Evolutionary conservation across 2,113 vertebrate species (phyloP).

Genomic region (Hucho hucho): DNA sequence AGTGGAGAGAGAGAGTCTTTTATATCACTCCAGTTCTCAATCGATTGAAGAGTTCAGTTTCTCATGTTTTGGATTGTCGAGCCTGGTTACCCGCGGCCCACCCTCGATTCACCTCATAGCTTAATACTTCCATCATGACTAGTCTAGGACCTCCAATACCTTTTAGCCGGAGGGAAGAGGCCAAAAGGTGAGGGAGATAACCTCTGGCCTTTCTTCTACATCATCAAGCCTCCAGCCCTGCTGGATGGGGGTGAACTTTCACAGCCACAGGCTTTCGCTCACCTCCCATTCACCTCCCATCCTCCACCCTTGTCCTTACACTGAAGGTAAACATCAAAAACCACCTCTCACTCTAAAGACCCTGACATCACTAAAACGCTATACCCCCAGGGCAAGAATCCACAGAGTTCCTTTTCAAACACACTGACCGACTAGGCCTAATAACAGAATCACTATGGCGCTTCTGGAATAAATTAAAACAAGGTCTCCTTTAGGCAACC

Average conservation of each 20-base stretch:
- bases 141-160: neutral
- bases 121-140: conserved; percentile 7
- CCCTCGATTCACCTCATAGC: neutral
- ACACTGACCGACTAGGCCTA: neutral
- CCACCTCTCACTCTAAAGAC: conserved; percentile 12
- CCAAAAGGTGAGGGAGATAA: conserved; percentile 56
- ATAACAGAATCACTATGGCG: neutral
- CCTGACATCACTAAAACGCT: conserved; percentile 35
- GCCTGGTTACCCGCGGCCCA: neutral
- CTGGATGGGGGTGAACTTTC: conserved; percentile 70
- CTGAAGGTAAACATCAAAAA: conserved; percentile 45
- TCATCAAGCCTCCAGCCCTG: conserved; percentile 54
- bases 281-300: conserved; percentile 2
- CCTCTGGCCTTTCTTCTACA: conserved; percentile 56
- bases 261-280: neutral
- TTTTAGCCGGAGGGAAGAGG: neutral
- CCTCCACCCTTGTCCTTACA: conserved; percentile 2
- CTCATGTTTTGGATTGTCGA: neutral
- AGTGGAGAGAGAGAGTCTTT: conserved; percentile 25
- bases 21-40: conserved; percentile 43
- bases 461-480: conserved; percentile 3
- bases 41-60: conserved; percentile 38
- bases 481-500: neutral
- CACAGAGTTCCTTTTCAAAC: neutral
- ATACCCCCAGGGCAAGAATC: conserved; percentile 4